Base-by-base conservation (phyloP, 2,113 vertebrate species). In the Meleagris gallopavo region DNA sequence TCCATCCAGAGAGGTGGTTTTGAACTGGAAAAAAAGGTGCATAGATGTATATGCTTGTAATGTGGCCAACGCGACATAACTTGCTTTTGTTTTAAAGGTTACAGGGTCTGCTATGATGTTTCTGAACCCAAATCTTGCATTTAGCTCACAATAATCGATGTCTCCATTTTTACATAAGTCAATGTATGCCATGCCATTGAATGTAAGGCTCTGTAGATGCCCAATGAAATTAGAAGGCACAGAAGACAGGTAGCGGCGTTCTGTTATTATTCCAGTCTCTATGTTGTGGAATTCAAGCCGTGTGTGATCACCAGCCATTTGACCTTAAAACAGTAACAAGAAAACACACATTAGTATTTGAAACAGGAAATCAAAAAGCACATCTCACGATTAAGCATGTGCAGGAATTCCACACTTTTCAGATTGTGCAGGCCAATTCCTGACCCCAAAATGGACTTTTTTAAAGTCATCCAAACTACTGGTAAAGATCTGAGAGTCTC, bases 21-120 rank as follows among this genome's bases (percentile, higher is more conserved):
- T 99, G 97, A 99, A 99, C 98, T 99, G 99, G 98, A 99, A 99
- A 98, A 99, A 99, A 96, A 99, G 99, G 98, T 99, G 99, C 99
- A 99, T 99, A 97, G 99, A 99, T 91, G 99, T 99, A 95, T 99
- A 99, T 75, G 99, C 99, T 97, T 99, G 99, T 88, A 99, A 97
- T 0, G 99, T 99, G 87, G 98, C 98, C 97, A 99, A 98, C 21
- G 99, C 98, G 95, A 99, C 98, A 81, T 99, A 99, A 96, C 99
- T 99, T 50, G 99, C 98, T 98, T 99, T 99, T 24, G 99, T 99
- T 98, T 99, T 99, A 98, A 99, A 99, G 88, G 99, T 99, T 97
- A 99, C 98, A 2, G 99, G 99, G 95, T 99, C 99, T 20, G 99
- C 99, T 90, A 99, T 99, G 98, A 99, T 99, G 98, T 98, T 99